Evolutionary conservation across 2,888 invertebrate genomes (phyloP).

Genomic region (Dicroscelio sp.): DNA sequence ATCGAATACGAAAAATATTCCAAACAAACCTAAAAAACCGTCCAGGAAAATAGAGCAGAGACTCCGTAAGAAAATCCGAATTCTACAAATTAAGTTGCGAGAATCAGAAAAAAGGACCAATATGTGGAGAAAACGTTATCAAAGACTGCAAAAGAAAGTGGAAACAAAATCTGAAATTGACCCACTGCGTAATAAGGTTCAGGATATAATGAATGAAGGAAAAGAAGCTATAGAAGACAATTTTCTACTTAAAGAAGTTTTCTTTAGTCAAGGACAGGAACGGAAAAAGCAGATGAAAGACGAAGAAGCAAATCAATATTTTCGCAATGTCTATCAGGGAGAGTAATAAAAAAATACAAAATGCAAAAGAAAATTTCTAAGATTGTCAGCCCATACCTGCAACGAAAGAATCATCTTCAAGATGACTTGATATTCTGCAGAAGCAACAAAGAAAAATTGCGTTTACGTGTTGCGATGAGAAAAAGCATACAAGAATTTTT

Average conservation of each 20-base stretch:
- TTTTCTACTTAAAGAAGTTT: slow-evolving; percentile 24
- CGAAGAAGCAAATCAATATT: slow-evolving; percentile 38
- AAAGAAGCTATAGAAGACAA: slow-evolving; percentile 1
- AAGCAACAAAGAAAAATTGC: slow-evolving; percentile 20
- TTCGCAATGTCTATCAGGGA: slow-evolving; percentile 39
- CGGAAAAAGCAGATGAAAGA: background rate
- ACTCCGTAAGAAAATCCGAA: background rate
- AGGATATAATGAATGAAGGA: slow-evolving; percentile 42
- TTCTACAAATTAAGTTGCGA: slow-evolving; percentile 19
- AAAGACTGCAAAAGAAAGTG: slow-evolving; percentile 19
- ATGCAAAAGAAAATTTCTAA: background rate
- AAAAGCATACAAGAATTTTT: slow-evolving; percentile 53
- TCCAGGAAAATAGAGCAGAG: slow-evolving; percentile 23
- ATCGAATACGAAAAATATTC: background rate
- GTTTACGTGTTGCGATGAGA: background rate
- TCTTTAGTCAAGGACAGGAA: slow-evolving; percentile 27
- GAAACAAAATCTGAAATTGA: background rate
- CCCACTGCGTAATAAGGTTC: slow-evolving; percentile 16
- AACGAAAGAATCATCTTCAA: background rate
- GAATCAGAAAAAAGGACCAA: background rate
- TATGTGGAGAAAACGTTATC: slow-evolving; percentile 13
- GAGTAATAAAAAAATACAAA: slow-evolving; percentile 58
- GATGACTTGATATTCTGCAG: background rate
- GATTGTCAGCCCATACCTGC: slow-evolving; percentile 15
- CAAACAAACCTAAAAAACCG: background rate